Base-by-base conservation (phyloP, 2,888 invertebrate species). In the Drosophila paranaensis region DNA sequence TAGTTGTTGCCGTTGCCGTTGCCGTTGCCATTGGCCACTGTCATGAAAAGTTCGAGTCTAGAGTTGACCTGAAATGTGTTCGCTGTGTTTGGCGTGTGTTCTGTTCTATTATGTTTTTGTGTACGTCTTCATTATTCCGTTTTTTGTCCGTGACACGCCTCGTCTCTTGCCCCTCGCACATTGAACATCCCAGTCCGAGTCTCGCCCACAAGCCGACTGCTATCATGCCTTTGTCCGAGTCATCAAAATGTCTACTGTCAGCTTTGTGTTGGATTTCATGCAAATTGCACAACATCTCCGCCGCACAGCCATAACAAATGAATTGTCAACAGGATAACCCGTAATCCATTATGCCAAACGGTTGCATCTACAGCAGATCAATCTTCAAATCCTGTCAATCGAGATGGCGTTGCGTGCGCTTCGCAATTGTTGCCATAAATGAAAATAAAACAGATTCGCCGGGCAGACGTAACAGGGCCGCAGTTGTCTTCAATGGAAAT, bases 11-110 rank as follows among this genome's bases (percentile, higher is more conserved):
- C 51, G 16, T 54, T 83, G 70, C 67, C 82, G 63, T 61, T 73
- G 68, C 53, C 54, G 20, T 54, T 83, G 70, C 67, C 82, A 68
- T 70, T 84, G 68, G 68, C 85, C 78, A 81, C 81, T 82, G 88
- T 88, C 83, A 83, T 89, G 72, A 75, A 86, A 84, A 83, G 84
- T 85, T 82, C 77, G 76, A 88, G 79, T 79, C 82, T 81, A 71
- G 74, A 83, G 84, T 81, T 85, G 84, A 83, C 88, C 88, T 89
- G 87, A 79, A 89, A 83, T 68, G 61, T 79, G 64, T 67, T 70
- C 55, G 79, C 57, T 57, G 20, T 51, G 16, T 16, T n/a, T 27
- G 39, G 33, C 48, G 53, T 64, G 51, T 55, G 40, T 13, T 56
- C 20, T 35, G 33, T 35, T 43, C 10, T 56, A 56, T 56, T 35